Evolutionary conservation across 2,888 invertebrate genomes (phyloP).

Genomic region (Diarsia dahlii): DNA sequence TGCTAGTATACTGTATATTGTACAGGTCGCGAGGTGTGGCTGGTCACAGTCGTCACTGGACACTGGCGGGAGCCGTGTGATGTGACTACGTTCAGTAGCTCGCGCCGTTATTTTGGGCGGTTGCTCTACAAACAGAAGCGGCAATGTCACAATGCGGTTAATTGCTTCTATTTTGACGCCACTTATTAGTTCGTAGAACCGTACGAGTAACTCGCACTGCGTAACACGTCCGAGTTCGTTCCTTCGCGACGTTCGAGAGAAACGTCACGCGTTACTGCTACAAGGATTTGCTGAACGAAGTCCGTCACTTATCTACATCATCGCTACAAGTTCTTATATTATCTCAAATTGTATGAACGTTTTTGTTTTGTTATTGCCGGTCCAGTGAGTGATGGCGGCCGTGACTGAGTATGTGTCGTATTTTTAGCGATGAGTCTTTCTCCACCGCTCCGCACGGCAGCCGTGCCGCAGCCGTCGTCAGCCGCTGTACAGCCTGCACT

Average conservation of each 20-base stretch:
- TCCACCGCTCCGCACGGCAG: background rate
- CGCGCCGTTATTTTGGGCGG: slow-evolving; percentile 58
- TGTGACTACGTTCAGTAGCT: slow-evolving; percentile 9
- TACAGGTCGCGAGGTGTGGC: background rate
- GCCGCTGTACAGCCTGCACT: background rate
- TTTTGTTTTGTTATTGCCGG: slow-evolving; percentile 5
- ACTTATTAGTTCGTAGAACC: slow-evolving; percentile 34
- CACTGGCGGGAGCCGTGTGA: slow-evolving; percentile 3
- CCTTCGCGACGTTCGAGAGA: background rate
- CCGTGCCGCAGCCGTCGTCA: background rate
- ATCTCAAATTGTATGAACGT: slow-evolving; percentile 1
- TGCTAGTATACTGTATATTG: too few relatives aligned
- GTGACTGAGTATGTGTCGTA: slow-evolving; percentile 7
- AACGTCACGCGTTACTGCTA: background rate
- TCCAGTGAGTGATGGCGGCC: slow-evolving; percentile 16
- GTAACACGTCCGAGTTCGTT: background rate
- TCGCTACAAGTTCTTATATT: background rate
- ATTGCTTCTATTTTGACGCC: slow-evolving; percentile 70
- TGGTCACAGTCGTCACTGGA: background rate
- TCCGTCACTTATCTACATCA: background rate
- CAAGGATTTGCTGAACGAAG: background rate
- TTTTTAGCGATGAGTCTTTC: slow-evolving; percentile 17
- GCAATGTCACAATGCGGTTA: slow-evolving; percentile 73
- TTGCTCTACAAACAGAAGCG: slow-evolving; percentile 61
- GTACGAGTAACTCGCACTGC: background rate